Conservation (phyloP, 2,113 vertebrate genomes). For the Chrysemys picta region DNA sequence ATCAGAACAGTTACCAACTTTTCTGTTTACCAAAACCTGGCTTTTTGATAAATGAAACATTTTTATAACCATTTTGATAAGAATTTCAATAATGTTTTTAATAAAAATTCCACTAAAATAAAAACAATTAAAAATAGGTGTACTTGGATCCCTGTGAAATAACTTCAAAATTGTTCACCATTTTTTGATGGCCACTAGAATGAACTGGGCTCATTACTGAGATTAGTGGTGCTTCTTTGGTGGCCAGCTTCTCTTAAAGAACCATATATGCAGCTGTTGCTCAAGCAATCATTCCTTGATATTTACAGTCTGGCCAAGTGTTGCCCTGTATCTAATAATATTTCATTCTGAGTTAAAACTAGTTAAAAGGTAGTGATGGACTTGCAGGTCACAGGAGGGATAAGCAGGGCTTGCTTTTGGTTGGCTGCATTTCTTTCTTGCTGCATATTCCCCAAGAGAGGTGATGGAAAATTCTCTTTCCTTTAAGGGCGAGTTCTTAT, state of each 20-base stretch:
- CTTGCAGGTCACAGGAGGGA: not conserved
- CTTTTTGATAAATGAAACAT: too few species aligned
- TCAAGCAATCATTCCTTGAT: not conserved
- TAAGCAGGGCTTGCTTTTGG: not conserved
- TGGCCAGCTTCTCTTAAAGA: not conserved
- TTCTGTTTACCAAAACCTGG: not conserved
- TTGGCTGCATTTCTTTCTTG: not conserved
- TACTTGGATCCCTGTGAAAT: too few species aligned
- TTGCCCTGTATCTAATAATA: not conserved
- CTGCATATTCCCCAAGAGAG: not conserved
- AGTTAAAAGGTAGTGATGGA: not conserved
- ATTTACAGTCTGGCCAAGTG: not conserved
- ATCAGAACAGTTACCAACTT: not conserved
- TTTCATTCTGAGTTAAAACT: not conserved
- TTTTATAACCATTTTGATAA: too few species aligned
- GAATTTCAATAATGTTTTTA: too few species aligned
- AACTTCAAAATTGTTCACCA: too few species aligned
- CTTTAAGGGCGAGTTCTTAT: not conserved
- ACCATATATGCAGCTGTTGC: not conserved
- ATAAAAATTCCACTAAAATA: too few species aligned
- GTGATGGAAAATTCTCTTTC: not conserved
- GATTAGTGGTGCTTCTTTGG: not conserved
- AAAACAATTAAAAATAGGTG: too few species aligned
- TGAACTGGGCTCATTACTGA: not conserved
- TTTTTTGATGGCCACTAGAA: not conserved